Percentiles rank a stretch among this genome's conserved stretches.
These are phyloP conservation scores for Sialis fuliginosa DNA, from an alignment of 2,888 invertebrate genomes.

Conservation along the genomic window DNA sequence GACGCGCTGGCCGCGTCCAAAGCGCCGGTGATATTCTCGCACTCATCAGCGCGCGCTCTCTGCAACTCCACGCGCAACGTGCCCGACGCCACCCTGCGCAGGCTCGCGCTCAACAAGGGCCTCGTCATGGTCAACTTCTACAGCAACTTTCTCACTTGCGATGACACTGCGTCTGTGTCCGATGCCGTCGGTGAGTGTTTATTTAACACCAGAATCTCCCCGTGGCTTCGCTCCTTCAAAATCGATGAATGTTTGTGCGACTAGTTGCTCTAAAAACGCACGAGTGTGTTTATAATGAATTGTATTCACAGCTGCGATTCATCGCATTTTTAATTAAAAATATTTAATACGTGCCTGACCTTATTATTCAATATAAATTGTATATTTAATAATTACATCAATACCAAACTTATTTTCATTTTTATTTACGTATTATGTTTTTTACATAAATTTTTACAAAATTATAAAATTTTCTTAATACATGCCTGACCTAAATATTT, in stretches of 20 bases:
- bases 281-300: neutral
- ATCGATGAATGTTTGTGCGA: neutral
- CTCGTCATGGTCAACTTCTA: constrained; percentile 80
- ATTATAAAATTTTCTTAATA: neutral
- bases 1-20: constrained; percentile 58
- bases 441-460: constrained; percentile 12
- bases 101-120: constrained; percentile 60
- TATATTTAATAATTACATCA: neutral
- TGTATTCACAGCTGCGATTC: neutral
- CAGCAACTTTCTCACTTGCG: constrained; percentile 58
- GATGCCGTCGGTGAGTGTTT: constrained; percentile 57
- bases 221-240: neutral
- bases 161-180: constrained; percentile 53
- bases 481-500: no score
- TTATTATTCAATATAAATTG: no score
- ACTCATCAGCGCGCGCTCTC: constrained; percentile 63
- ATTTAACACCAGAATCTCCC: neutral
- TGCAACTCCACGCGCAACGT: constrained; percentile 72
- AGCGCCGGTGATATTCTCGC: constrained; percentile 75
- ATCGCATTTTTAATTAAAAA: neutral
- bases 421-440: neutral
- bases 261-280: neutral
- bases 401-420: neutral
- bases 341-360: neutral
- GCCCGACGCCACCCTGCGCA: constrained; percentile 53